These are phyloP conservation scores for Hippocampus zosterae DNA, from an alignment of 2,113 vertebrate species.

Conservation along the genomic window DNA sequence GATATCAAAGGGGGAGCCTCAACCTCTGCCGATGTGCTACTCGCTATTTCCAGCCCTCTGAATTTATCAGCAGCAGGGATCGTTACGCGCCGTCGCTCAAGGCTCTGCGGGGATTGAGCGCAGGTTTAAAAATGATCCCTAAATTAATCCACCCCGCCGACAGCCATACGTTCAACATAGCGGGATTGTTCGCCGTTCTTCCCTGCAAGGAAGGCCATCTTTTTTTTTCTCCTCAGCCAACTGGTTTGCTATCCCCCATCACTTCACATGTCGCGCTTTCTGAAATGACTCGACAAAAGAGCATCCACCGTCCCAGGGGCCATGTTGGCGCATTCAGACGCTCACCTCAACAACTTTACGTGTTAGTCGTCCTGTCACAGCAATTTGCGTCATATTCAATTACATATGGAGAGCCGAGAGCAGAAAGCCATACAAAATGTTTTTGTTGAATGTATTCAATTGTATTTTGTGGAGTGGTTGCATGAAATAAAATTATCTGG, in stretches of 20 bases:
- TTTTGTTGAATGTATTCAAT: no score
- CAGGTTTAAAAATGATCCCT: conserved; percentile 34
- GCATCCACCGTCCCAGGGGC: no score
- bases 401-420: no score
- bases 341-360: no score
- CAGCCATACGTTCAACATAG: conserved; percentile 11
- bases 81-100: conserved; percentile 15
- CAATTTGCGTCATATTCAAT: no score
- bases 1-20: conserved; percentile 29
- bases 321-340: no score
- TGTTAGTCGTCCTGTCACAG: no score
- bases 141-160: conserved; percentile 34
- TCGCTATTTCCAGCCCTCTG: conserved; percentile 28
- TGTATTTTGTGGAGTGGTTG: no score
- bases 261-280: conserved; percentile 10
- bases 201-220: background rate
- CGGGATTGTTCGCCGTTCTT: conserved; percentile 11
- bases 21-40: conserved; percentile 16
- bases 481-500: no score
- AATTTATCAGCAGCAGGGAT: conserved; percentile 35
- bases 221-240: conserved; percentile 16
- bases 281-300: conserved; percentile 26
- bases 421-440: no score
- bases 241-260: conserved; percentile 22
- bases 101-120: conserved; percentile 14